Base-by-base conservation (phyloP, 2,797 vertebrate species). In the Anguilla anguilla region DNA sequence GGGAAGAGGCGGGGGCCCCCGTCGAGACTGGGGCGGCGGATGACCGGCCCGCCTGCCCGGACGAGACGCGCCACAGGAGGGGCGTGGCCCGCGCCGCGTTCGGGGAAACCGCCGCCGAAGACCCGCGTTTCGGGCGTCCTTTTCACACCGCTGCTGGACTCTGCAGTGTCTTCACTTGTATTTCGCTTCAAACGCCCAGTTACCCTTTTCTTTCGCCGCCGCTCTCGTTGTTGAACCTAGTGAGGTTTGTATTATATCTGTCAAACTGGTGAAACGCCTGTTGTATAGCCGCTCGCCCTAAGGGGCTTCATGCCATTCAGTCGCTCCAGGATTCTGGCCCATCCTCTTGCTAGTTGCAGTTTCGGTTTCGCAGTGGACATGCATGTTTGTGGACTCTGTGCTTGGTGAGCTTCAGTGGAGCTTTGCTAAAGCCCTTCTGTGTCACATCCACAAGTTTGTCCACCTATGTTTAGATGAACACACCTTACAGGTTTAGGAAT, bases 11-110 rank as follows among this genome's bases (percentile, higher is more conserved):
- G 84, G 11, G 89, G 86, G 53, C 13, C 72, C 92, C 89, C 91
- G 90, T 89, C 81, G 67, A 46, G 88, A 89, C 89, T 90, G 90
- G 89, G 90, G 91, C 90, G 89, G 89, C 82, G 85, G 92, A 91
- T 35, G 91, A 91, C 86, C 86, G 86, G 88, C 86, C 85, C 90
- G 90, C 88, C 88, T 89, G 89, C 86, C 87, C 57, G 69, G 85
- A n/a, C 28, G 39, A 46, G 28, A 7, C 69, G 83, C n/a, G 89
- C 9, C 90, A 91, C 6, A 57, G 82, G 86, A 49, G 69, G 88
- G 89, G 86, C 90, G 46, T 88, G 87, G 92, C 92, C 92, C 90
- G 92, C 59, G 69, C 79, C 11, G 25, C 84, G 83, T 57, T 53
- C 77, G 86, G 51, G 57, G 85, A 87, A 79, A 6, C 15, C 7